Conservation (phyloP, 64 coral and sea anemone genomes). For the Montipora cactus region DNA sequence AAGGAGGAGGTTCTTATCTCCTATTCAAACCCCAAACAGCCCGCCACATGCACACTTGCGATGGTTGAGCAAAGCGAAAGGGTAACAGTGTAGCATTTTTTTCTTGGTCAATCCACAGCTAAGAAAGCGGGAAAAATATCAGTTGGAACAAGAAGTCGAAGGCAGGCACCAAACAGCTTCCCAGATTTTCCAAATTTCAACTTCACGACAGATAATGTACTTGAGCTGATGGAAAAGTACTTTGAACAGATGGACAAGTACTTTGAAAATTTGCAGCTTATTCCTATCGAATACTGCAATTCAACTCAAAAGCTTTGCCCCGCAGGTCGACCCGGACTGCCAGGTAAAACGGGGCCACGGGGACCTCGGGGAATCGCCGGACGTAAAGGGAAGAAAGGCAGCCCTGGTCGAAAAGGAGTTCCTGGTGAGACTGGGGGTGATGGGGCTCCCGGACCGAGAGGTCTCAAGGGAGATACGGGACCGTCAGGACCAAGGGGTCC, state of each 20-base stretch:
- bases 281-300: conserved; percentile 30
- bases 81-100: too few species aligned
- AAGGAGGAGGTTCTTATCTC: too few species aligned
- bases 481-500: conserved; percentile 24
- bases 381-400: background rate
- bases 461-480: conserved; percentile 18
- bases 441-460: conserved; percentile 23
- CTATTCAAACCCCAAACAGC: too few species aligned
- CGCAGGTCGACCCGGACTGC: conserved; percentile 13
- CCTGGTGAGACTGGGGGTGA: background rate
- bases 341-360: background rate
- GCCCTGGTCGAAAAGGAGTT: background rate
- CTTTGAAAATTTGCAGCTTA: background rate
- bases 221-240: too few species aligned
- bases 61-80: too few species aligned
- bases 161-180: background rate
- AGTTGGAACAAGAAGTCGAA: background rate
- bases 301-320: conserved; percentile 12
- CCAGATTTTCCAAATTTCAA: background rate
- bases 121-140: too few species aligned
- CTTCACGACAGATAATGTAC: background rate
- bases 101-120: too few species aligned
- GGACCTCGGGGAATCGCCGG: conserved; percentile 28
- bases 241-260: background rate
- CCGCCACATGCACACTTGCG: too few species aligned